These are phyloP conservation scores for Orycteropus afer DNA, from an alignment of 2,113 vertebrate genomes.

Conservation along the genomic window DNA sequence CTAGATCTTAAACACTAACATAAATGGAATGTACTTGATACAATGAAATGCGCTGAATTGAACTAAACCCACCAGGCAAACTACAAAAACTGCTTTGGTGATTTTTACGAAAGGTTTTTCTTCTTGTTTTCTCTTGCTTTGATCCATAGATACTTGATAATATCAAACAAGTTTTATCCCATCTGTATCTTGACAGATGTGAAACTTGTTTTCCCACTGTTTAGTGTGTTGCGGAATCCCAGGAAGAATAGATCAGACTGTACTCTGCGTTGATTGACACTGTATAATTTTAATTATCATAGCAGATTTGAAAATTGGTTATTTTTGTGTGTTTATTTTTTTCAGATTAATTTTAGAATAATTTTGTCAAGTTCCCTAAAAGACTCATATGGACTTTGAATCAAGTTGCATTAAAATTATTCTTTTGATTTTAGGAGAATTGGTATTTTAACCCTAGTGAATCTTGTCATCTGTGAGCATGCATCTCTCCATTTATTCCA, in stretches of 20 bases:
- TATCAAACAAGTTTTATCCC: slow-evolving; percentile 60
- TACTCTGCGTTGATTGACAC: not conserved
- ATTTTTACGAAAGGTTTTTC: slow-evolving; percentile 34
- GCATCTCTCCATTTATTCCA: not conserved
- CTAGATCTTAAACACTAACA: not conserved
- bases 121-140: slow-evolving; percentile 60
- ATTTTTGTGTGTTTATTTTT: slow-evolving; percentile 6
- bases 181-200: slow-evolving; percentile 23
- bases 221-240: slow-evolving; percentile 28
- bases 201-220: not conserved
- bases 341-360: slow-evolving; percentile 33
- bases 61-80: slow-evolving; percentile 39
- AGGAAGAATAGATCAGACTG: slow-evolving; percentile 13
- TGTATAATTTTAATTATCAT: not conserved
- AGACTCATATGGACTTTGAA: slow-evolving; percentile 38
- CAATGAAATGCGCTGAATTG: not conserved
- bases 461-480: not conserved
- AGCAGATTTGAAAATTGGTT: slow-evolving; percentile 36
- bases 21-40: not conserved
- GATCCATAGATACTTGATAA: slow-evolving; percentile 32
- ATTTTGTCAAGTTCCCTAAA: slow-evolving; percentile 34
- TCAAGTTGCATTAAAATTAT: not conserved
- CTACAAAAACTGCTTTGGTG: slow-evolving; percentile 1
- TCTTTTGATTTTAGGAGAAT: slow-evolving; percentile 21
- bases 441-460: not conserved